A percentile compares a stretch with the other conserved stretches of the same genome.
Conservation (phyloP, 2,888 invertebrate species). For the Drosophila tripunctata region DNA sequence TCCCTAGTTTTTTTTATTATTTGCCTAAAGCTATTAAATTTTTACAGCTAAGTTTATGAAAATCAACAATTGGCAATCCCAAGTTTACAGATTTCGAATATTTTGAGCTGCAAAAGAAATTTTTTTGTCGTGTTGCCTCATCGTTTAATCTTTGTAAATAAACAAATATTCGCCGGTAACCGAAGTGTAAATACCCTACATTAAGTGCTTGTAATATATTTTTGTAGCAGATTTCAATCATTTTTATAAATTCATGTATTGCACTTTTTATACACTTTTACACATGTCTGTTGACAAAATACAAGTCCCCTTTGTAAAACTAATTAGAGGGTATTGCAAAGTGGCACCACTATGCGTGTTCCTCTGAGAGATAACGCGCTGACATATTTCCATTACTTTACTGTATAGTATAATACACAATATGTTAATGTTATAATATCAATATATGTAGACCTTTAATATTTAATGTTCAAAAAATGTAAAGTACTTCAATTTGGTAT, state of each 20-base stretch:
- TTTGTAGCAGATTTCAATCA: not conserved
- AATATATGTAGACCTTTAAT: no score
- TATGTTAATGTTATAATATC: no score
- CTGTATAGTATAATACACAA: no score
- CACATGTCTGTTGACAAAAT: no score
- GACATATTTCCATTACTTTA: no score
- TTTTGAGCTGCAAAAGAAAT: not conserved
- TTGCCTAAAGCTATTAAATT: no score
- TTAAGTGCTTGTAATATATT: not conserved
- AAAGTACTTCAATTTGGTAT: no score
- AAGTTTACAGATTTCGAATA: not conserved
- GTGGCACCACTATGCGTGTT: no score
- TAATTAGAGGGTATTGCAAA: not conserved
- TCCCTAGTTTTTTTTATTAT: not conserved
- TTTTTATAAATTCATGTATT: no score
- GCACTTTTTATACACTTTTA: no score
- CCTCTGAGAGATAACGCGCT: no score
- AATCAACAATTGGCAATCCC: constrained; percentile 5
- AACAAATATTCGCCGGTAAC: not conserved
- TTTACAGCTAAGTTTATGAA: not conserved
- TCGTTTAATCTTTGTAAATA: not conserved
- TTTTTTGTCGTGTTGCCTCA: not conserved
- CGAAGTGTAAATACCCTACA: not conserved
- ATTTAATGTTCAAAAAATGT: no score
- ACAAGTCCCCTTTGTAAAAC: not conserved